These are phyloP conservation scores for Ormyrus pomaceus DNA, from an alignment of 2,888 invertebrate genomes.

Conservation along the genomic window DNA sequence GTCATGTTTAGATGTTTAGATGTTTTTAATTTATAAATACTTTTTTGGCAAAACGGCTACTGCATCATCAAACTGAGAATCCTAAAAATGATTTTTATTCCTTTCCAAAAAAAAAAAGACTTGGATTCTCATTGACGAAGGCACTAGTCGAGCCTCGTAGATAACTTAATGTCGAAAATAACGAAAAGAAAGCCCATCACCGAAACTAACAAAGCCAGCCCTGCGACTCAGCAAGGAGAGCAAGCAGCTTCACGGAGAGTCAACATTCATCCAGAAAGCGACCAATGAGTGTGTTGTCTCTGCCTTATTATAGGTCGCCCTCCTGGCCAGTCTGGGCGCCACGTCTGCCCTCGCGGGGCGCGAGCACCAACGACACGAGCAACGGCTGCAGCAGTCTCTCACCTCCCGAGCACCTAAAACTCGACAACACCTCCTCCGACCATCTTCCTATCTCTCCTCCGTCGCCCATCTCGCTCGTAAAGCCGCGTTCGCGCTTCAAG, in stretches of 20 bases:
- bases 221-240: too few relatives aligned
- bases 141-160: too few relatives aligned
- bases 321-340: constrained; percentile 80
- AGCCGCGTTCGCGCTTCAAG: constrained; percentile 39
- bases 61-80: neutral
- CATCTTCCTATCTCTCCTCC: constrained; percentile 65
- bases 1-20: constrained; percentile 41
- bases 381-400: constrained; percentile 40
- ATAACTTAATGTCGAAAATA: neutral
- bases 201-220: neutral
- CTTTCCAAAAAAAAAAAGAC: too few relatives aligned
- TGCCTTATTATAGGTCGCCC: constrained; percentile 78
- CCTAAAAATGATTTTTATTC: too few relatives aligned
- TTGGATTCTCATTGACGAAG: too few relatives aligned
- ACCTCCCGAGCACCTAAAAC: constrained; percentile 9
- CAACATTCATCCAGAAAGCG: too few relatives aligned
- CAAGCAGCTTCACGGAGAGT: too few relatives aligned
- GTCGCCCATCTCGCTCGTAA: constrained; percentile 62
- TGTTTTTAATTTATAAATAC: neutral
- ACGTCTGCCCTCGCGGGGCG: constrained; percentile 70
- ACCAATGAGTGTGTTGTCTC: constrained; percentile 21
- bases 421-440: constrained; percentile 36
- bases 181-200: neutral
- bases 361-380: constrained; percentile 59
- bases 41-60: neutral